Base-by-base conservation (phyloP, 2,888 invertebrate genomes). In the Odontothrips loti region DNA sequence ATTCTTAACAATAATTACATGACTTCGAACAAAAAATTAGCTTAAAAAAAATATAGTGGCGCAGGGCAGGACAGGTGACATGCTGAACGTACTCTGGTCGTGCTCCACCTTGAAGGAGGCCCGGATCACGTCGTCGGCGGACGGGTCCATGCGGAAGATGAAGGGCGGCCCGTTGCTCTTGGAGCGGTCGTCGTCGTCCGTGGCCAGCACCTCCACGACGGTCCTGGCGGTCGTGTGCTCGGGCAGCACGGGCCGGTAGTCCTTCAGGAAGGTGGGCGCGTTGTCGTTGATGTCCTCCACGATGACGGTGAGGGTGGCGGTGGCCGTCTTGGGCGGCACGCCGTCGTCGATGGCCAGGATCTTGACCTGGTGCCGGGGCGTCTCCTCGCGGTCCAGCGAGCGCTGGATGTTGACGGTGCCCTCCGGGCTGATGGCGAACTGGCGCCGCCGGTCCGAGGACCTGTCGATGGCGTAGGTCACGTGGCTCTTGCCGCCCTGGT, bases 91-190 rank as follows among this genome's bases (percentile, higher is more conserved):
- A 95, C 95, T 96, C 88, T 96, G 96, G 90, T 97, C 96, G 89
- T 98, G 98, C 88, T 96, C 96, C 81, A 99, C 96, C 90, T 96
- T 96, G 88, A 99, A 97, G 47, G 97, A 96, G 58, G 96, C 95
- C 86, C 96, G 91, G 83, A 97, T 97, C 83, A 96, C 94, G 87
- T 97, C 97, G 87, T 96, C 96, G 6, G 96, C 96, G 84, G 96
- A 96, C 68, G 97, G 96, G 86, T 97, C 97, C 89, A 98, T 90
- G 85, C 96, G 90, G 89, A 98, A 95, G 85, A 96, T 94, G 91
- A 98, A 98, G n/a, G 98, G 97, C 78, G 98, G 97, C 0, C 98
- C 98, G 86, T 97, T 97, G 86, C 95, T 96, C 87, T 96, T 97
- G 0, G 95, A 96, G 84, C 96, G 91, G 87, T 97, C 97, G 86